Evolutionary conservation across 2,888 invertebrate genomes (phyloP), one percentile per base, ranked within the genome.

Genomic region (Sturmia bella): DNA sequence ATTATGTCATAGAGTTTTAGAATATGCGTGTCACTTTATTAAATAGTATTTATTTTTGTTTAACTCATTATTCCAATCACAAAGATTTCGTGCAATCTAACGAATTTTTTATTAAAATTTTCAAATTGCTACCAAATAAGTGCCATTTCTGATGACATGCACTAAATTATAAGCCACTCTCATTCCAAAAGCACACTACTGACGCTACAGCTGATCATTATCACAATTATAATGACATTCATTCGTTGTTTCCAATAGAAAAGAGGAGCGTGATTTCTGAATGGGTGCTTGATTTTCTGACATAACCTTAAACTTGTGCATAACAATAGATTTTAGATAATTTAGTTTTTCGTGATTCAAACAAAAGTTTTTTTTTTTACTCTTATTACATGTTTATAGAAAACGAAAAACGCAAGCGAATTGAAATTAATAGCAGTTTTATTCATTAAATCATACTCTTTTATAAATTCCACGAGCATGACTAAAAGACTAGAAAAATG

Each of bases 251-350:
- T 57, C 13, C 52, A 45, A 3, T 13, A 27, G 2, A 61, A 6
- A 39, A 61, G 11, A 54, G 19, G 37, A 70, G 52, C 75, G 45
- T 75, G 80, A 80, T 52, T 45, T 61, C 59, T 48, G 57, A 72
- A 68, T 80, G 73, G 73, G 69, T 68, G 76, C 43, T 63, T 69
- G 45, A 57, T 73, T 69, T 73, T 63, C 56, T 48, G 69, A 77
- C 81, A 73, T 68, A 81, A 81, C 80, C 70, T 72, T 66, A 75
- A 76, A 76, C 80, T 80, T 75, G 66, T 39, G n/a, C n/a, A n/a
- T n/a, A 45, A 19, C 27, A 59, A 59, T 17, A 19, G 11, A 37
- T 50, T 74, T 32, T 48, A 13, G 21, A 17, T 50, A 13, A 52
- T 32, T 37, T 43, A 27, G 41, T 19, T 27, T 66, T 39, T 64